phyloP scores from a whole-genome alignment of 2,797 vertebrate species.

The Caiman crocodilus region DNA sequence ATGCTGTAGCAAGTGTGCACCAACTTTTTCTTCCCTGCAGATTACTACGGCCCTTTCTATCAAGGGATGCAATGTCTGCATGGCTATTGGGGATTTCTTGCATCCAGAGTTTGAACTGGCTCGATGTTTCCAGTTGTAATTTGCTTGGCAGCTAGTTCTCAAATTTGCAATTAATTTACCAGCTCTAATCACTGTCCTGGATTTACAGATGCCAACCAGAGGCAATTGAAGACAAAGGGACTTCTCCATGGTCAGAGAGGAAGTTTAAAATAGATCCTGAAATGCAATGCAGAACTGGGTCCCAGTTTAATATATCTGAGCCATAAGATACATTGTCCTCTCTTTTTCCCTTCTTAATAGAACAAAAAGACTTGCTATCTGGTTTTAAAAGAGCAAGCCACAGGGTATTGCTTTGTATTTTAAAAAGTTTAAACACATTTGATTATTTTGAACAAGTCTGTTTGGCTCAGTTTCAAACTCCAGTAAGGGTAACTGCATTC shows the following conservation, averaged over 20 bases:
- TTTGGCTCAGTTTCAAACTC: slow-evolving; percentile 65
- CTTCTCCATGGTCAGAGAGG: background rate
- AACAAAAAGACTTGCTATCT: background rate
- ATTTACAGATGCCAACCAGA: background rate
- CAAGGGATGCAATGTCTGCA: background rate
- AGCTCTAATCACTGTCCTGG: background rate
- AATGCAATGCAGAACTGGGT: background rate
- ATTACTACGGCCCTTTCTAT: background rate
- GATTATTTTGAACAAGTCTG: slow-evolving; percentile 58
- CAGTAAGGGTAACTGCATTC: slow-evolving; percentile 67
- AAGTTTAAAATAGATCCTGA: background rate
- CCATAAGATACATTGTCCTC: slow-evolving; percentile 1
- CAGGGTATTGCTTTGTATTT: slow-evolving; percentile 56
- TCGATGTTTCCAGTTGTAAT: background rate
- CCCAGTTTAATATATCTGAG: background rate
- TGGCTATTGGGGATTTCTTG: background rate
- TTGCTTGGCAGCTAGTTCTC: background rate
- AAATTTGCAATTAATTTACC: background rate
- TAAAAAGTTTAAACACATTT: slow-evolving; percentile 70
- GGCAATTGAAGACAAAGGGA: background rate
- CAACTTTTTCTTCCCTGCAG: background rate
- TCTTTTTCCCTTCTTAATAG: slow-evolving; percentile 2
- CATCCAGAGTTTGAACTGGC: background rate
- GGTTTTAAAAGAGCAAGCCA: slow-evolving; percentile 2
- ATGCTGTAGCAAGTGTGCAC: background rate